Percentiles rank a stretch among this genome's conserved stretches.
Conservation (phyloP, 2,888 invertebrate species). For the Phanerotoma sp. region DNA sequence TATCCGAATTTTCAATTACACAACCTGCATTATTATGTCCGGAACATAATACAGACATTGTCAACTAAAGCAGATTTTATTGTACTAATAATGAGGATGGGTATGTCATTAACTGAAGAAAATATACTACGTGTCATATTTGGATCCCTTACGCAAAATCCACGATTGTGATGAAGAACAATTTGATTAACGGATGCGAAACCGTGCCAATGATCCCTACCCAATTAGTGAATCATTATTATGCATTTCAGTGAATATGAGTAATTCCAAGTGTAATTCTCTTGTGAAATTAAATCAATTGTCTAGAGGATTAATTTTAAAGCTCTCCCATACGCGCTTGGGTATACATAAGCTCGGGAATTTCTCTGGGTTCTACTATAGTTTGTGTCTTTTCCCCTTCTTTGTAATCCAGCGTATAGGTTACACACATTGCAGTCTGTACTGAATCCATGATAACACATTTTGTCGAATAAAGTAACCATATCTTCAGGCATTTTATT, state of each 20-base stretch:
- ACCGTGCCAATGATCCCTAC: constrained; percentile 12
- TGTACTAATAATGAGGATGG: too few relatives aligned
- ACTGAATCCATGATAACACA: too few relatives aligned
- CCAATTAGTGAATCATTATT: constrained; percentile 24
- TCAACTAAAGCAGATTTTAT: too few relatives aligned
- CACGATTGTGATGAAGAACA: neutral
- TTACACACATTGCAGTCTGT: too few relatives aligned
- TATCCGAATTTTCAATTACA: neutral
- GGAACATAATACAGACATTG: too few relatives aligned
- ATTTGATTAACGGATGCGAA: constrained; percentile 23
- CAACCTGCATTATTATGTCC: too few relatives aligned
- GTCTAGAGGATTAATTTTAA: constrained; percentile 20
- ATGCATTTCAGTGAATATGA: constrained; percentile 18
- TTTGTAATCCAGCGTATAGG: neutral
- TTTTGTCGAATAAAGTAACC: too few relatives aligned
- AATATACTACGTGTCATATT: too few relatives aligned
- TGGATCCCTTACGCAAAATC: too few relatives aligned
- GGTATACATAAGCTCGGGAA: constrained; percentile 2
- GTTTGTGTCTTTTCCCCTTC: constrained; percentile 12
- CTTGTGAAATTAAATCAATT: constrained; percentile 24
- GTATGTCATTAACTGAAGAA: too few relatives aligned
- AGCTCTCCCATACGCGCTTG: constrained; percentile 13
- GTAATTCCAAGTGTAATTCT: constrained; percentile 20
- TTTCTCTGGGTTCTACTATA: constrained; percentile 11
- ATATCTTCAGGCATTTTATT: too few relatives aligned